Base-by-base conservation (phyloP, 1,140 invertebrate species). In the Procambarus virginalis region DNA sequence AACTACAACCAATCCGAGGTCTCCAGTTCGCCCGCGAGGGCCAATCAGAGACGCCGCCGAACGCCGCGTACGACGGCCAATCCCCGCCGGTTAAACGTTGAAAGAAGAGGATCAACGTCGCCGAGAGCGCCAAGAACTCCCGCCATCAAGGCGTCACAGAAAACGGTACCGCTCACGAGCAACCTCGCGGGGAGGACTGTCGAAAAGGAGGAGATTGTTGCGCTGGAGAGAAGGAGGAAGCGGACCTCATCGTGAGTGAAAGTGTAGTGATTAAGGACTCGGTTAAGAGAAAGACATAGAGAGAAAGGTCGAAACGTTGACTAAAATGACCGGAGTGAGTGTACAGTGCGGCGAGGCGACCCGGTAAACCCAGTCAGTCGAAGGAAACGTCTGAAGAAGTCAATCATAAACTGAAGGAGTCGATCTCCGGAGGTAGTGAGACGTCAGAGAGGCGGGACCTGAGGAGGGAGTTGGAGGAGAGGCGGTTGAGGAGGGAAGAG, bases 181-280 rank as follows among this genome's bases (percentile, higher is more conserved):
- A 20, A n/a, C 60, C 1, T 46, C 2, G 76, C 12, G 8, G 55
- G 51, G 84, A 49, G 4, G 20, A 22, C 20, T 55, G n/a, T 45
- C 2, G 55, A 49, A 79, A 78, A 34, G 58, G 77, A 70, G 49
- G 75, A 64, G 10, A 60, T 82, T 12, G 75, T 77, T 9, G 49
- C 58, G 3, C n/a, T 86, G 10, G 84, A 86, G 70, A 89, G 80
- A 89, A 89, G 70, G 86, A 88, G 22, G 49, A 89, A 48, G 70
- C 86, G 3, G 86, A 89, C 20, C 55, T 89, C 70, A 89, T 89
- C 22, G 86, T 89, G 48, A 89, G 79, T 64, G 86, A 89, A 34
- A 89, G 86, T 83, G 86, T 89, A n/a, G 86, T 89, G 49, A n/a
- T 89, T 14, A 89, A 89, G 73, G 86, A 89, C 64, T 75, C 80